Percentiles rank a stretch among this genome's conserved stretches.
Conservation (phyloP, 2,797 vertebrate genomes). For the Echeneis naucrates region DNA sequence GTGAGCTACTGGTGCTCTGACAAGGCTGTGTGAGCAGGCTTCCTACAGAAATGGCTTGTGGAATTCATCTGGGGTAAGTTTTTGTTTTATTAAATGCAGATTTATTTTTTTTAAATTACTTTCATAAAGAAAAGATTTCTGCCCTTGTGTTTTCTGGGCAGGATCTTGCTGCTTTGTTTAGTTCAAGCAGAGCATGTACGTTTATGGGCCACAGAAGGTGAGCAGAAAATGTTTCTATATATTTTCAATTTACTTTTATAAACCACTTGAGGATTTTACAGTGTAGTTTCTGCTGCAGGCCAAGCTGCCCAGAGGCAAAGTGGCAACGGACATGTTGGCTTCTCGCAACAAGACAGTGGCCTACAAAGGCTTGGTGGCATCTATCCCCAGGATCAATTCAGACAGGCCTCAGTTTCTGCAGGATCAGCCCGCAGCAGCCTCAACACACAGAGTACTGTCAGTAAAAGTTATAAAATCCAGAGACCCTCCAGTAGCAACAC, state of each 20-base stretch:
- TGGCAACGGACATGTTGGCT: constrained; percentile 39
- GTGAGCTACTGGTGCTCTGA: constrained; percentile 10
- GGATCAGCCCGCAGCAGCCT: constrained; percentile 9
- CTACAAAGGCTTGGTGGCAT: not conserved
- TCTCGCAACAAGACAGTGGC: constrained; percentile 21
- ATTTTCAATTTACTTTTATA: no score
- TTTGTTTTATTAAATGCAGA: not conserved
- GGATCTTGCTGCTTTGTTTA: constrained; percentile 60
- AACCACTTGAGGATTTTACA: not conserved
- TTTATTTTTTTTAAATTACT: no score
- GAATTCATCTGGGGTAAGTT: constrained; percentile 74
- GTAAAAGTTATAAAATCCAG: not conserved
- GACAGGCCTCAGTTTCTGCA: constrained; percentile 39
- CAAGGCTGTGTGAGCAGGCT: not conserved
- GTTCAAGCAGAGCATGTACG: constrained; percentile 61
- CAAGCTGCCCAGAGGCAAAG: constrained; percentile 7
- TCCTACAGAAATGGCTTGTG: constrained; percentile 64
- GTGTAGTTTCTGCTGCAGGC: constrained; percentile 13
- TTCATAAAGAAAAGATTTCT: no score
- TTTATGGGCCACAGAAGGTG: constrained; percentile 51
- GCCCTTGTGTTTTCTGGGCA: constrained; percentile 15
- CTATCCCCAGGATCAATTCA: constrained; percentile 64
- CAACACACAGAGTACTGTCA: not conserved
- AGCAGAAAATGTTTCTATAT: not conserved
- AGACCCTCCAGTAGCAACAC: not conserved